These are phyloP conservation scores for Pristionchus entomophagus DNA, from an alignment of 2,888 invertebrate species.

Conservation along the genomic window DNA sequence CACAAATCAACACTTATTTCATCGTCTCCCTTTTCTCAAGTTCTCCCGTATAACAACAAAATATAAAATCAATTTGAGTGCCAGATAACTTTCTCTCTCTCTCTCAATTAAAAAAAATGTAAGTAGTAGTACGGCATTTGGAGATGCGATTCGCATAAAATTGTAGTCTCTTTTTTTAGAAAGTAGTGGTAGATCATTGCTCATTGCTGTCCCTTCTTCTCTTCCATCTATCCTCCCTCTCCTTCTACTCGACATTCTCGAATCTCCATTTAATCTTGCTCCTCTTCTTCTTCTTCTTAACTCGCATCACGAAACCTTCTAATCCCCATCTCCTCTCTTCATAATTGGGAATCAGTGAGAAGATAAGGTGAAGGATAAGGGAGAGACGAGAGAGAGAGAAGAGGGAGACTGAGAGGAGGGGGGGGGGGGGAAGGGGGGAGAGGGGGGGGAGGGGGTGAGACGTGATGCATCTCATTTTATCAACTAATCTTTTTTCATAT, in stretches of 20 bases:
- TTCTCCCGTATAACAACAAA: background rate
- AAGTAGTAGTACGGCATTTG: too few relatives aligned
- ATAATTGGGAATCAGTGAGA: constrained; percentile 13
- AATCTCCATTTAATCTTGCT: background rate
- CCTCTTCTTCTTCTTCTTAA: constrained; percentile 13
- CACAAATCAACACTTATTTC: background rate
- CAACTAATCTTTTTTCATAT: background rate
- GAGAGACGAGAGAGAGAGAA: background rate
- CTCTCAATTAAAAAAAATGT: too few relatives aligned
- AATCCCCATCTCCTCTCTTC: constrained; percentile 14
- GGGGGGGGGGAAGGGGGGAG: too few relatives aligned
- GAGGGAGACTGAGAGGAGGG: too few relatives aligned
- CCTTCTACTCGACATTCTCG: background rate
- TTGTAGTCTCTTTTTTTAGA: too few relatives aligned
- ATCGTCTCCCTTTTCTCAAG: background rate
- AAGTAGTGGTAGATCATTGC: background rate
- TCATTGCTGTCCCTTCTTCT: background rate
- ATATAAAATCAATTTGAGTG: too few relatives aligned
- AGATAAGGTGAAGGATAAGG: background rate
- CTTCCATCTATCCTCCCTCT: background rate
- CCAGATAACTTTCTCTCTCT: too few relatives aligned
- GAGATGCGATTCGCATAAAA: too few relatives aligned
- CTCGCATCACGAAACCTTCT: constrained; percentile 28
- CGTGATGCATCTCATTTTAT: background rate
- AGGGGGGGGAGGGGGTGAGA: too few relatives aligned